A percentile compares a stretch with the other conserved stretches of the same genome.
phyloP scores from a whole-genome alignment of 2,888 invertebrate genomes.

The Noctua pronuba region DNA sequence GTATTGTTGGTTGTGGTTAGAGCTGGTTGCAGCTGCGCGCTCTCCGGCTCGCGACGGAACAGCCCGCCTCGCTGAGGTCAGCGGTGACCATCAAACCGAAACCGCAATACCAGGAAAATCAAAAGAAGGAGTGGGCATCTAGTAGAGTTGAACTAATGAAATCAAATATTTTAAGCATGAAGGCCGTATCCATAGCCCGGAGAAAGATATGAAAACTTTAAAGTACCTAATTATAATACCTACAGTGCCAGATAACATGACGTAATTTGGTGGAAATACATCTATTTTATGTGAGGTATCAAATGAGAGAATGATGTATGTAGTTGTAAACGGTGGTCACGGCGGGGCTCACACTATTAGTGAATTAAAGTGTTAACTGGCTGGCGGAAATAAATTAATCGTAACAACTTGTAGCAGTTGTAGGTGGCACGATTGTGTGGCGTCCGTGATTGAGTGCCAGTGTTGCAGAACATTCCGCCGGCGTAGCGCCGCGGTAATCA shows the following conservation, averaged over 20 bases:
- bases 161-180: too few relatives aligned
- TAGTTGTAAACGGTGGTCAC: neutral
- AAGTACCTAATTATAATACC: slow-evolving; percentile 3
- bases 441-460: slow-evolving; percentile 4
- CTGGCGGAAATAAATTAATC: slow-evolving; percentile 17
- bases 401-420: neutral
- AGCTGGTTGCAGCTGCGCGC: neutral
- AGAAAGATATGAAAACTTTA: slow-evolving; percentile 7
- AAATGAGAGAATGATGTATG: neutral
- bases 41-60: neutral
- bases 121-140: neutral
- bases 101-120: neutral
- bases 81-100: neutral
- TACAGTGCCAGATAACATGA: slow-evolving; percentile 6
- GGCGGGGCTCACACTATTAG: neutral
- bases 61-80: neutral
- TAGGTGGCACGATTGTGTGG: slow-evolving; percentile 14
- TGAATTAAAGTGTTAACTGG: slow-evolving; percentile 5
- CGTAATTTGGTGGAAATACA: slow-evolving; percentile 12
- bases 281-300: neutral
- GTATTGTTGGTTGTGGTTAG: neutral
- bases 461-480: slow-evolving; percentile 42
- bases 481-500: slow-evolving; percentile 35
- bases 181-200: neutral
- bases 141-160: neutral